Percentiles rank a stretch among this genome's conserved stretches.
Conservation (phyloP, 2,113 vertebrate species). For the Salvelinus alpinus region DNA sequence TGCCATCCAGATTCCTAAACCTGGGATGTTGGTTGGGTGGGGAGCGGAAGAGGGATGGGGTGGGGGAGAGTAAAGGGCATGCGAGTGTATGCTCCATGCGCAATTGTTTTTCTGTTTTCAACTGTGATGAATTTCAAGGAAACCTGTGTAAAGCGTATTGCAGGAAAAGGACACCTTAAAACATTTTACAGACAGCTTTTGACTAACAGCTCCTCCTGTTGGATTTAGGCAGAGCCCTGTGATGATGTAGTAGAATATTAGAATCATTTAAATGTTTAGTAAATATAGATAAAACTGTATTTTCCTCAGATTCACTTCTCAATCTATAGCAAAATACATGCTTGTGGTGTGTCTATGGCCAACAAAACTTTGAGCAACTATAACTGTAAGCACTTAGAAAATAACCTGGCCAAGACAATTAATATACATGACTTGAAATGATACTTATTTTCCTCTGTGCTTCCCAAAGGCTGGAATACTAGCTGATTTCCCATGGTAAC, state of each 20-base stretch:
- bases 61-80: conserved; percentile 2
- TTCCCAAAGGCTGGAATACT: conserved; percentile 49
- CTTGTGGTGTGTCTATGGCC: background rate
- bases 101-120: background rate
- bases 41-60: background rate
- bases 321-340: background rate
- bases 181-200: background rate
- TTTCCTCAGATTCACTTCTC: no score
- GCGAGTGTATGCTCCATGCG: conserved; percentile 9
- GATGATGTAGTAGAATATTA: background rate
- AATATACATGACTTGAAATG: background rate
- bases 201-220: background rate
- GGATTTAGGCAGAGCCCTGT: background rate
- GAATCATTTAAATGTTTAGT: background rate
- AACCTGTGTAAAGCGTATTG: background rate
- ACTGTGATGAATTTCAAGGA: background rate
- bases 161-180: background rate
- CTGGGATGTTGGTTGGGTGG: conserved; percentile 26
- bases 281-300: no score
- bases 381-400: background rate
- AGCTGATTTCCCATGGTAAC: conserved; percentile 60
- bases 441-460: conserved; percentile 43
- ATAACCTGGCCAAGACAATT: background rate
- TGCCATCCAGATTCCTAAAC: conserved; percentile 63
- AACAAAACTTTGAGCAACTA: background rate